A percentile compares a stretch with the other conserved stretches of the same genome.
phyloP scores from a whole-genome alignment of 2,113 vertebrate genomes.

The Campylomormyrus tamandua region DNA sequence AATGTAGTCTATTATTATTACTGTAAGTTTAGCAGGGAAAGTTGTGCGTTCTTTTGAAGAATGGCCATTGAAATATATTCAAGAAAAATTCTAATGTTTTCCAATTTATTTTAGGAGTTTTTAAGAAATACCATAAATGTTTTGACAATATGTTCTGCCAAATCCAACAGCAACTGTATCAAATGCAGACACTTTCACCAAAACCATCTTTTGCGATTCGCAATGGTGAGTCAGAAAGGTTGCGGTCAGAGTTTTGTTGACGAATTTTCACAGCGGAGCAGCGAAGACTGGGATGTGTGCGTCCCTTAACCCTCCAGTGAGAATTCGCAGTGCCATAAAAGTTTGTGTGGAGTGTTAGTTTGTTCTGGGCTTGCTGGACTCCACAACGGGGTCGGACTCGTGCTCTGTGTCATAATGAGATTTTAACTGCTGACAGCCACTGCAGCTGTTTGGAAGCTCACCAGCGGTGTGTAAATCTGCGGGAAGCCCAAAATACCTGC shows the following conservation, averaged over 20 bases:
- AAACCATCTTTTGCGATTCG: background rate
- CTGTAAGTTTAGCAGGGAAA: conserved; percentile 1
- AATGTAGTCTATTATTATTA: background rate
- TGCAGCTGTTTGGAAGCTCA: background rate
- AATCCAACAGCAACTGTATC: background rate
- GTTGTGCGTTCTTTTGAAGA: background rate
- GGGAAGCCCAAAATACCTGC: background rate
- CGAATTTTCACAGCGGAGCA: background rate
- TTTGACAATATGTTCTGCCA: background rate
- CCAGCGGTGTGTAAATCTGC: background rate
- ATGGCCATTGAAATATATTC: background rate
- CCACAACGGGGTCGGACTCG: background rate
- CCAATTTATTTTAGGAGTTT: background rate
- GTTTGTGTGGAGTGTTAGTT: background rate
- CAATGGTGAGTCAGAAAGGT: background rate
- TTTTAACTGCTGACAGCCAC: background rate
- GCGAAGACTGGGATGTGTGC: background rate
- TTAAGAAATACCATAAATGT: background rate
- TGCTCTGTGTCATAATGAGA: background rate
- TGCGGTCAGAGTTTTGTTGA: background rate
- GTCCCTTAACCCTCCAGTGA: background rate
- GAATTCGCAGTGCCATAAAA: background rate
- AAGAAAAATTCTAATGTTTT: background rate
- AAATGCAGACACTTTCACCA: background rate
- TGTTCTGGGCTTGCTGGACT: background rate